These are phyloP conservation scores for Ligdia adustata DNA, from an alignment of 2,888 invertebrate genomes.

Conservation along the genomic window DNA sequence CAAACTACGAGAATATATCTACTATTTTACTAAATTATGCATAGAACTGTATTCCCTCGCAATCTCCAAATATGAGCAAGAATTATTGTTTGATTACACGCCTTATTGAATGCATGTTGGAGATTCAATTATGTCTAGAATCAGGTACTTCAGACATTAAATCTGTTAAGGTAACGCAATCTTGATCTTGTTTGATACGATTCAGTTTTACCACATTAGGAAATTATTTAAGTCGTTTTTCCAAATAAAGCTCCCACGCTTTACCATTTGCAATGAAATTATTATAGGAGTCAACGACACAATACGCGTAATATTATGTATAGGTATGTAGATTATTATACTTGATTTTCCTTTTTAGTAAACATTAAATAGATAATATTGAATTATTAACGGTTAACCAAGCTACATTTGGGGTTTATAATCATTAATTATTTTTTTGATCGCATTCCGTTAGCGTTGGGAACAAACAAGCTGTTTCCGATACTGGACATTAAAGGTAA, in stretches of 20 bases:
- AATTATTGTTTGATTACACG: slow-evolving; percentile 22
- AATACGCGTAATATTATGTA: slow-evolving; percentile 7
- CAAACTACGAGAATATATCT: slow-evolving; percentile 39
- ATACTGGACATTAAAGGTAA: slow-evolving; percentile 12
- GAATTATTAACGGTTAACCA: slow-evolving; percentile 39
- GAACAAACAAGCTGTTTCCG: background rate
- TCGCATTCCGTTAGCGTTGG: slow-evolving; percentile 1
- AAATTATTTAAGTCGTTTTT: slow-evolving; percentile 37
- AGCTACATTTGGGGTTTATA: slow-evolving; percentile 7
- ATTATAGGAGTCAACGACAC: slow-evolving; percentile 57
- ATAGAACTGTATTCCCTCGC: slow-evolving; percentile 5
- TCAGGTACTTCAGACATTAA: slow-evolving; percentile 20
- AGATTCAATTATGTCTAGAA: slow-evolving; percentile 8
- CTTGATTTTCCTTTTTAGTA: slow-evolving; percentile 26
- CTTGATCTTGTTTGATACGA: slow-evolving; percentile 40
- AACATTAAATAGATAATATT: slow-evolving; percentile 24
- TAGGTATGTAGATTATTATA: too few species aligned
- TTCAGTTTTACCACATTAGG: slow-evolving; percentile 34
- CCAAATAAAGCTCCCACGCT: slow-evolving; percentile 51
- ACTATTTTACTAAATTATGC: slow-evolving; percentile 8
- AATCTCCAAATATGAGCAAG: slow-evolving; percentile 20
- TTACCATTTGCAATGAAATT: slow-evolving; percentile 46
- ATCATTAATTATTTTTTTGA: background rate
- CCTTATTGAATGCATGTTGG: slow-evolving; percentile 12
- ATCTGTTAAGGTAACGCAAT: slow-evolving; percentile 29